A percentile compares a stretch with the other conserved stretches of the same genome.
Evolutionary conservation across 2,797 vertebrate species (phyloP).

Genomic region (Paratrypauchen microcephalus): DNA sequence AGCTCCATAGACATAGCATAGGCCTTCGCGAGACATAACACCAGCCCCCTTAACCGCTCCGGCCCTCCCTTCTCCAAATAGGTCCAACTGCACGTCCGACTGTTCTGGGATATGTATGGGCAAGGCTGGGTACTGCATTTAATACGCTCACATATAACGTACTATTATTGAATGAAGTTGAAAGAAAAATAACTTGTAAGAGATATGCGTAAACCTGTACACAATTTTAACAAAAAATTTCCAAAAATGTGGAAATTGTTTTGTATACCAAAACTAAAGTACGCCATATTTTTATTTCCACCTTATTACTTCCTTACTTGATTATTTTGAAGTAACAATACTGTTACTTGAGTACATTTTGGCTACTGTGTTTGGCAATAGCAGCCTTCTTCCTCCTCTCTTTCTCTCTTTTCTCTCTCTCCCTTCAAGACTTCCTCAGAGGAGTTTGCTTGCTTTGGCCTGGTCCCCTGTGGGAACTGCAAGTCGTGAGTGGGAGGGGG

Average conservation of each 20-base stretch:
- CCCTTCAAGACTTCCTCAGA: conserved; percentile 72
- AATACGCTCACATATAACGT: too few species aligned
- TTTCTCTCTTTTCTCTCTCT: conserved; percentile 3
- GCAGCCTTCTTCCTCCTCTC: conserved; percentile 39
- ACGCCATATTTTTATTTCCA: background rate
- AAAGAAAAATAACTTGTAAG: too few species aligned
- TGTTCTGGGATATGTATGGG: conserved; percentile 8
- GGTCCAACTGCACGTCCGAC: conserved; percentile 48
- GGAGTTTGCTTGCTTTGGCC: conserved; percentile 82
- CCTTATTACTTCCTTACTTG: background rate
- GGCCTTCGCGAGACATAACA: conserved; percentile 68
- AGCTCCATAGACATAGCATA: conserved; percentile 70
- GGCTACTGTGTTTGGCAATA: conserved; percentile 35
- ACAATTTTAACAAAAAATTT: background rate
- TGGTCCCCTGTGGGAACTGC: conserved; percentile 77
- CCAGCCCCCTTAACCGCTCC: conserved; percentile 21
- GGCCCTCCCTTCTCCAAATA: background rate
- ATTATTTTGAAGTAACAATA: background rate
- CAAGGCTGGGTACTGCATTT: background rate
- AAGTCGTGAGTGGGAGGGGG: conserved; percentile 71
- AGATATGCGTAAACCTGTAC: background rate
- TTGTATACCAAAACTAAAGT: background rate
- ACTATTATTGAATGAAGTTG: too few species aligned
- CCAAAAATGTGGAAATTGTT: background rate
- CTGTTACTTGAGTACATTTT: background rate